Evolutionary conservation across 2,113 vertebrate species (phyloP).

Genomic region (Anhinga anhinga): DNA sequence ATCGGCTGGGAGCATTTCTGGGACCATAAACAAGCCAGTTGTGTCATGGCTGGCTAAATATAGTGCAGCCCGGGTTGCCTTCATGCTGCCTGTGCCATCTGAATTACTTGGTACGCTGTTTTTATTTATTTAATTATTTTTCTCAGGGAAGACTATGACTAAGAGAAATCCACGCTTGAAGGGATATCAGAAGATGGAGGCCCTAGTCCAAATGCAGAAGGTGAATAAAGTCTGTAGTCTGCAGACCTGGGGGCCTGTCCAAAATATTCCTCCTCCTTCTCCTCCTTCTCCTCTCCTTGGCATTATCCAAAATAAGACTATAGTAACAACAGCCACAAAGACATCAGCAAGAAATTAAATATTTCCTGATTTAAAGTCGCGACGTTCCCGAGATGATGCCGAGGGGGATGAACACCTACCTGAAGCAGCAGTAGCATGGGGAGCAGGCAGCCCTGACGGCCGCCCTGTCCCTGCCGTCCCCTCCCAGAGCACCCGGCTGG

Average conservation of each 20-base stretch:
- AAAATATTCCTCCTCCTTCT: not conserved
- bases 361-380: not conserved
- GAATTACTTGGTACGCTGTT: not conserved
- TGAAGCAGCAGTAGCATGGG: not conserved
- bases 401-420: not conserved
- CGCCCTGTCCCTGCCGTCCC: not conserved
- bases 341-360: not conserved
- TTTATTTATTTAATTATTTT: not conserved
- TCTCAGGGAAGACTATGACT: not conserved
- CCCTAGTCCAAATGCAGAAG: not conserved
- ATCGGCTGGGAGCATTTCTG: not conserved
- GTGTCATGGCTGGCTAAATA: slow-evolving; percentile 53
- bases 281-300: not conserved
- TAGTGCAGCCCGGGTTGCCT: slow-evolving; percentile 23
- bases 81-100: not conserved
- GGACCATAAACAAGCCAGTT: not conserved
- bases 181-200: slow-evolving; percentile 38
- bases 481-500: not conserved
- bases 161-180: not conserved
- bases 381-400: not conserved
- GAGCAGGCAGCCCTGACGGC: not conserved
- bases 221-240: not conserved
- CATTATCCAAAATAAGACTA: not conserved
- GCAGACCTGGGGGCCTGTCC: not conserved
- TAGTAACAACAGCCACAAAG: not conserved